These are phyloP conservation scores for Conops quadrifasciatus DNA, from an alignment of 2,888 invertebrate species.

Conservation along the genomic window DNA sequence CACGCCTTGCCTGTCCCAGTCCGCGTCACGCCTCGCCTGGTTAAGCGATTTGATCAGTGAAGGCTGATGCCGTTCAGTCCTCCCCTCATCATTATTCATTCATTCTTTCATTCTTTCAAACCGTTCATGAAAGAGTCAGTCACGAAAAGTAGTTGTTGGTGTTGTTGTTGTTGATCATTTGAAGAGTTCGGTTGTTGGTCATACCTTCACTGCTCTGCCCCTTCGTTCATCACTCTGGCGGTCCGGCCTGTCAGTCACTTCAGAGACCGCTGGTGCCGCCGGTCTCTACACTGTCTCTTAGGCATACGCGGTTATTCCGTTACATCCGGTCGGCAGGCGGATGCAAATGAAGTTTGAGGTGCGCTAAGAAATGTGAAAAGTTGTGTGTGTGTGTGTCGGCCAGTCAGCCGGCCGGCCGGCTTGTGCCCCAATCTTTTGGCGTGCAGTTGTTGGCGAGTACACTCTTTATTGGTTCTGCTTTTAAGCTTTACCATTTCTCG, in stretches of 20 bases:
- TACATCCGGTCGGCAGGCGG: conserved; percentile 42
- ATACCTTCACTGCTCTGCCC: too few relatives aligned
- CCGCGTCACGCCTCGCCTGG: conserved; percentile 41
- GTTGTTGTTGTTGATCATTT: too few relatives aligned
- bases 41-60: background rate
- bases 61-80: background rate
- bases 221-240: background rate
- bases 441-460: too few relatives aligned
- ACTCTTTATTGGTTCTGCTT: too few relatives aligned
- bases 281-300: conserved; percentile 5
- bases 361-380: conserved; percentile 25
- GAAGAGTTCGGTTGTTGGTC: too few relatives aligned
- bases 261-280: background rate
- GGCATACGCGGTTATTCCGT: conserved; percentile 39
- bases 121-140: background rate
- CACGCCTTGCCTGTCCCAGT: conserved; percentile 41
- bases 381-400: background rate
- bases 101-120: background rate
- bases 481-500: too few relatives aligned
- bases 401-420: background rate
- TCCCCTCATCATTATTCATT: background rate
- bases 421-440: background rate
- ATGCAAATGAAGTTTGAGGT: conserved; percentile 36
- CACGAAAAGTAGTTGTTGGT: background rate
- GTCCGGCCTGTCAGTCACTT: background rate